Conservation (phyloP, 2,888 invertebrate genomes). For the Diogma glabrata region DNA sequence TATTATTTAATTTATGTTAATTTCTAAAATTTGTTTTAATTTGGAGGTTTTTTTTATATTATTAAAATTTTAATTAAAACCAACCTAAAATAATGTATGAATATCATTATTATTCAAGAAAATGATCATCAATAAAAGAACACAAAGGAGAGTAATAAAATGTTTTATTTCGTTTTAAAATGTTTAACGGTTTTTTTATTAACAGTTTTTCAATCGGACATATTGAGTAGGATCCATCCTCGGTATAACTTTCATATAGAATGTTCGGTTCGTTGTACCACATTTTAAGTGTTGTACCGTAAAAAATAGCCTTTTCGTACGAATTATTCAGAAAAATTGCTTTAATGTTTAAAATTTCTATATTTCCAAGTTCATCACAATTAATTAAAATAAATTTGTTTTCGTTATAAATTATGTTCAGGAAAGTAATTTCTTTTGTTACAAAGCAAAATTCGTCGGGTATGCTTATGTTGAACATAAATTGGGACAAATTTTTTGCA, state of each 20-base stretch:
- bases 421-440: slow-evolving; percentile 8
- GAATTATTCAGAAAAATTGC: not conserved
- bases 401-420: too few species aligned
- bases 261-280: slow-evolving; percentile 9
- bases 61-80: too few species aligned
- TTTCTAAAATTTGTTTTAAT: too few species aligned
- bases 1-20: too few species aligned
- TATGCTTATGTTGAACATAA: slow-evolving; percentile 7
- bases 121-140: not conserved
- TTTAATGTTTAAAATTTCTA: not conserved
- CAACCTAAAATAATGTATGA: too few species aligned
- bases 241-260: slow-evolving; percentile 5
- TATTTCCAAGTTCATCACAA: not conserved
- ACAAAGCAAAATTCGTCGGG: slow-evolving; percentile 7
- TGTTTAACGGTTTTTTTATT: slow-evolving; percentile 1
- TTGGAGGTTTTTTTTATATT: too few species aligned
- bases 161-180: not conserved
- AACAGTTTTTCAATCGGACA: not conserved
- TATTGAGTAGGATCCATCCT: not conserved
- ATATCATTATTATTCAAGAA: too few species aligned
- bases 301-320: slow-evolving; percentile 3
- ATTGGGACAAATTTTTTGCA: not conserved
- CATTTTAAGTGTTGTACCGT: slow-evolving; percentile 3
- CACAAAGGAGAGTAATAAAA: not conserved
- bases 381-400: not conserved